Conservation (phyloP, 2,113 vertebrate genomes). For the Galeopterus variegatus region DNA sequence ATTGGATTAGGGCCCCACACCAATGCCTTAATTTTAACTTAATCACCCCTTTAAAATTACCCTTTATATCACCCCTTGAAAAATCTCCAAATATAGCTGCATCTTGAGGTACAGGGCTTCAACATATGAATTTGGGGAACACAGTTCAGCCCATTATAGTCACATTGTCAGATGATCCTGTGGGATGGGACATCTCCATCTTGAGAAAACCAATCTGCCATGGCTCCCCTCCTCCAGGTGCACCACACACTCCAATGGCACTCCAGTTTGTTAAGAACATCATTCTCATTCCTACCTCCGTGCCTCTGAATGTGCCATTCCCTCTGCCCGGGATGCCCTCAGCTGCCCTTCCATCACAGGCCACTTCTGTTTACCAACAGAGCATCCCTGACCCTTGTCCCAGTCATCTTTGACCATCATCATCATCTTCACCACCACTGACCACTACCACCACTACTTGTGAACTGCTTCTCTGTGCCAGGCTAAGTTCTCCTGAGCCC, state of each 20-base stretch:
- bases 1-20: neutral
- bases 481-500: neutral
- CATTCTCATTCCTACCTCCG: neutral
- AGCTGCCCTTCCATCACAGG: neutral
- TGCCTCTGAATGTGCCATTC: neutral
- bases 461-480: neutral
- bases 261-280: neutral
- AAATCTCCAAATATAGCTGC: neutral
- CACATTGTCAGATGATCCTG: neutral
- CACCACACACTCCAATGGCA: neutral
- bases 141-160: neutral
- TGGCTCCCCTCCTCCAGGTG: rapidly evolving
- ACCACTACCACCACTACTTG: no score
- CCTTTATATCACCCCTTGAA: neutral
- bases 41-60: neutral
- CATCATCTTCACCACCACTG: neutral
- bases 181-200: neutral
- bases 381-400: neutral
- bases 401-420: neutral
- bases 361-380: neutral
- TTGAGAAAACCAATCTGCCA: neutral
- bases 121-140: neutral
- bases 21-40: neutral
- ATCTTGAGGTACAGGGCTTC: neutral
- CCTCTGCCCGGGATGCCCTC: neutral